Evolutionary conservation across 1,140 invertebrate species (phyloP).

Genomic region (Platyscapa corneri): DNA sequence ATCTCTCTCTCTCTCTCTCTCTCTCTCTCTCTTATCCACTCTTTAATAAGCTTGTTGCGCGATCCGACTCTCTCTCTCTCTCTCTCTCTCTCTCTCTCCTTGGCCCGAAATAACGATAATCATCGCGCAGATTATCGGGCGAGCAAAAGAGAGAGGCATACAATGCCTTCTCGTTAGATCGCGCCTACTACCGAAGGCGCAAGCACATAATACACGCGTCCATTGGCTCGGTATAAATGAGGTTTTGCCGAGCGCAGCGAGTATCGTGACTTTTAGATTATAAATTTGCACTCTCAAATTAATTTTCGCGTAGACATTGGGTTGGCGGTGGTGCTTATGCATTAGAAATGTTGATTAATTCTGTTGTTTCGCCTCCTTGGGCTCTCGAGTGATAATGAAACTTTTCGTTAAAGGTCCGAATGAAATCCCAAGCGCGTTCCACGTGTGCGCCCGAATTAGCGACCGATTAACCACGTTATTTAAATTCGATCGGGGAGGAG

Average conservation of each 20-base stretch:
- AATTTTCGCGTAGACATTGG: conserved; percentile 31
- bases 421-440: background rate
- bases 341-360: conserved; percentile 10
- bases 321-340: background rate
- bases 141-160: conserved; percentile 7
- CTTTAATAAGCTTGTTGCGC: conserved; percentile 50
- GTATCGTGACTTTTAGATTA: conserved; percentile 37
- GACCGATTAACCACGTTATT: background rate
- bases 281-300: conserved; percentile 16
- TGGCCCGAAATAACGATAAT: conserved; percentile 44
- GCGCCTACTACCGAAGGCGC: conserved; percentile 21
- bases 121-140: conserved; percentile 42
- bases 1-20: background rate
- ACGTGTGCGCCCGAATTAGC: background rate
- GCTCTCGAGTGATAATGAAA: conserved; percentile 14
- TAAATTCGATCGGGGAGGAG: no score
- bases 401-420: background rate
- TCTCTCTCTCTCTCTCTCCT: background rate
- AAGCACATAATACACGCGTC: conserved; percentile 15
- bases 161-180: conserved; percentile 47
- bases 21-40: conserved; percentile 4
- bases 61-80: background rate
- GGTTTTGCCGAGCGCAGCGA: conserved; percentile 15
- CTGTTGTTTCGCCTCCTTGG: background rate
- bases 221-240: conserved; percentile 1